Conservation (phyloP, 2,113 vertebrate genomes). For the Dinomys branickii region DNA sequence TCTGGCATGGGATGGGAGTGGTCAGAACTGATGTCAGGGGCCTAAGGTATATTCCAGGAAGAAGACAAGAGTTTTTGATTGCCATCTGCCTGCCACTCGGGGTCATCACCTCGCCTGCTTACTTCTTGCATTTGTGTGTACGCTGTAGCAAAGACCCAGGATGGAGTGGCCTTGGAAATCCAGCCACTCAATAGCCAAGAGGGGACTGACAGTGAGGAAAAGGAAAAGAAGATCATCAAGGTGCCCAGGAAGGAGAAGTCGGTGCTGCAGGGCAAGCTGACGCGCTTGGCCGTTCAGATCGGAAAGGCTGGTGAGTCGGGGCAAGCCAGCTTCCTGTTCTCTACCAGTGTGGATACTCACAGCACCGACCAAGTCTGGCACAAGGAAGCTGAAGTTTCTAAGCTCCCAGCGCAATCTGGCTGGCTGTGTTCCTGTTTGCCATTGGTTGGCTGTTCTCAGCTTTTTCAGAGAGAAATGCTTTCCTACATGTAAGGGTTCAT, state of each 20-base stretch:
- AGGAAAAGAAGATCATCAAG: slow-evolving; percentile 92
- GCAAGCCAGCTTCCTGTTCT: fast-evolving
- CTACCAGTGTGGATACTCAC: neutral
- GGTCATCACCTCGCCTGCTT: neutral
- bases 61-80: neutral
- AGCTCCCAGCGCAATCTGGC: too few relatives aligned
- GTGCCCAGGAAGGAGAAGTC: slow-evolving; percentile 98
- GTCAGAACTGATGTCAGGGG: neutral
- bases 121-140: slow-evolving; percentile 74
- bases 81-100: neutral
- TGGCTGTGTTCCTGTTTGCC: neutral
- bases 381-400: neutral
- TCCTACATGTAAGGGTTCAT: neutral
- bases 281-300: slow-evolving; percentile 95
- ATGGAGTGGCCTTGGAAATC: slow-evolving; percentile 97
- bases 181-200: slow-evolving; percentile 98
- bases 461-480: neutral
- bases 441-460: neutral
- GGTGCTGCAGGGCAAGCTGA: slow-evolving; percentile 97
- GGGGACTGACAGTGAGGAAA: slow-evolving; percentile 92
- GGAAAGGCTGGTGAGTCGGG: slow-evolving; percentile 94
- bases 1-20: neutral
- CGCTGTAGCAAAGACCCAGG: slow-evolving; percentile 95
- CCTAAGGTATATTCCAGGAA: neutral
- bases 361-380: neutral